Evolutionary conservation across 2,113 vertebrate genomes (phyloP), one percentile per base, ranked within the genome.

Genomic region (Datnioides undecimradiatus): DNA sequence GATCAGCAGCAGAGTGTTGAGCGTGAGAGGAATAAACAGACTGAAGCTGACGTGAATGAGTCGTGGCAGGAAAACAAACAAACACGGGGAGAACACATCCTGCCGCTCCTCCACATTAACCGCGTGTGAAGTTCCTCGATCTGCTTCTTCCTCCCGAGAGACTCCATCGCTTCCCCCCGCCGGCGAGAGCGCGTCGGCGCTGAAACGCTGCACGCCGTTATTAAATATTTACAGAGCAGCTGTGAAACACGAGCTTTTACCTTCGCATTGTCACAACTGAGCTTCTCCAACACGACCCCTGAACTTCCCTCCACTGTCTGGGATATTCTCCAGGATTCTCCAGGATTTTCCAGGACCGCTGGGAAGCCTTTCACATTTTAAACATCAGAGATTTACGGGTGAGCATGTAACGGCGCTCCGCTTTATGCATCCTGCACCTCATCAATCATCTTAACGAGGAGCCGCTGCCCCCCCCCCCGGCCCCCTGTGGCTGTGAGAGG

Each of bases 211-310:
- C 1, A 0, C 51, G 46, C 12, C 0, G 1, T 12, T 19, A 64
- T 83, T 52, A 81, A 84, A 84, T 79, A 84, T 84, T 88, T 80
- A 83, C 34, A 67, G 73, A 74, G 69, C 64, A 41, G 48, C 62
- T 68, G 76, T 80, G 59, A 68, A 75, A 68, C 45, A 65, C 51
- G 11, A 67, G 69, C 54, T 81, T 74, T 36, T 52, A 63, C 31
- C 80, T 73, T 33, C 25, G 17, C 13, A 43, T 2, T 64, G 67
- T 72, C 84, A 80, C 54, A 83, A 80, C 68, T 80, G 29, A 57
- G 54, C 4, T 1, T 0, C 62, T 5, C 57, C 9, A 33, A 72
- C 52, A 55, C 38, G 6, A n/a, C 49, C 12, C 12, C 38, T 2
- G 57, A 46, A 33, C 13, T 6, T 29, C 49, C 43, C 3, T 4